Base-by-base conservation (phyloP, 2,888 invertebrate genomes). In the Pollenia amentaria region DNA sequence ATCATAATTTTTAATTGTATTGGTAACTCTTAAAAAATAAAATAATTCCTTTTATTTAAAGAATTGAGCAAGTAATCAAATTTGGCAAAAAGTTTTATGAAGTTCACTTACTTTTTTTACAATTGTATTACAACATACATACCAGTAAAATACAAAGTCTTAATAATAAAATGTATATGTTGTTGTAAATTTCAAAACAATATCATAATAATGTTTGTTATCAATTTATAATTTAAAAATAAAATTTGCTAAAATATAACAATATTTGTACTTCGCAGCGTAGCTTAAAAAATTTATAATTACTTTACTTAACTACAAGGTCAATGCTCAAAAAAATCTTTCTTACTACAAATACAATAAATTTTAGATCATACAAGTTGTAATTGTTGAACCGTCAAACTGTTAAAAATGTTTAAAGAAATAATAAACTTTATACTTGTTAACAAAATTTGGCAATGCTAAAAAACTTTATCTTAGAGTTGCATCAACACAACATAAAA, bases 341-440 rank as follows among this genome's bases (percentile, higher is more conserved):
- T 11, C 16, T 40, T 14, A 18, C 29, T 60, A 38, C 29, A 29
- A n/a, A 29, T 29, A 29, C 29, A 29, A 29, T 6, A 3, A 29
- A 29, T 29, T 29, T 29, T 12, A 16, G 38, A 16, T 12, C 64
- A 64, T 51, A 53, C n/a, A 42, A 64, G 18, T 69, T 44, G 60
- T 75, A 75, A 67, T 75, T 82, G 75, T 69, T 51, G 44, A 62
- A 73, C 73, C 60, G 73, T 60, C 73, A 73, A 69, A 62, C 21
- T 44, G 60, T 21, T 82, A 48, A 70, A 57, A 51, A 51, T 38
- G 51, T 69, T 75, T 51, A 9, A 69, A 60, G 14, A 48, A 57
- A 53, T 12, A 70, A 57, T 40, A 65, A 57, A 60, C 57, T 44
- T 57, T 38, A 38, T 18, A 57, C 40, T 44, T 18, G n/a, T 18